Percentiles rank a stretch among this genome's conserved stretches.
phyloP scores from a whole-genome alignment of 2,797 vertebrate species.

The Pygocentrus nattereri region DNA sequence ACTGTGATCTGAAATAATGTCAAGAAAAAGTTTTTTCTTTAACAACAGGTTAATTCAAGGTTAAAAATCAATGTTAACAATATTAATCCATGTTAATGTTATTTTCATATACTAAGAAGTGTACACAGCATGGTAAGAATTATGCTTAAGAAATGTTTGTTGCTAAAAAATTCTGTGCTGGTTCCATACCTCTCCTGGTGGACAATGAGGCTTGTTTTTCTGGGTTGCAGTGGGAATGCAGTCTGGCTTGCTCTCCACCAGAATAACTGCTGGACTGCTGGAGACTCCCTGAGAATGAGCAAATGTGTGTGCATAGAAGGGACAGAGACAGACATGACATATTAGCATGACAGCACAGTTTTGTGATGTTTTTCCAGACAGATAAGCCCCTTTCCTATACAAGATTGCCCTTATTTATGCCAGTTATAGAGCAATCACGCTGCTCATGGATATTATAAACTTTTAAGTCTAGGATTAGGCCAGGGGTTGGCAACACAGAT shows the following conservation, averaged over 20 bases:
- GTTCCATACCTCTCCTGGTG: conserved; percentile 68
- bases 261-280: conserved; percentile 78
- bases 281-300: conserved; percentile 66
- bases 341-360: neutral
- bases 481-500: too few species aligned
- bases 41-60: too few species aligned
- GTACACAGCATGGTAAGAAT: neutral
- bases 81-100: too few species aligned
- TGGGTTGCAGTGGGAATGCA: conserved; percentile 65
- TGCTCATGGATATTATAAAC: neutral
- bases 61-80: too few species aligned
- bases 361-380: neutral
- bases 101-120: too few species aligned
- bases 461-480: too few species aligned
- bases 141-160: neutral
- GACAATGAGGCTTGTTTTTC: conserved; percentile 66
- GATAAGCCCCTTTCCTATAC: neutral
- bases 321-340: neutral
- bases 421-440: too few species aligned
- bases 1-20: conserved; percentile 67
- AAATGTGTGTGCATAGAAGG: neutral
- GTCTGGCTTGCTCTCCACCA: conserved; percentile 73
- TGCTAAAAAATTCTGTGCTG: neutral
- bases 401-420: too few species aligned
- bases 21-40: neutral